A percentile compares a stretch with the other conserved stretches of the same genome.
These are phyloP conservation scores for Cantharis rufa DNA, from an alignment of 2,888 invertebrate genomes.

Conservation along the genomic window DNA sequence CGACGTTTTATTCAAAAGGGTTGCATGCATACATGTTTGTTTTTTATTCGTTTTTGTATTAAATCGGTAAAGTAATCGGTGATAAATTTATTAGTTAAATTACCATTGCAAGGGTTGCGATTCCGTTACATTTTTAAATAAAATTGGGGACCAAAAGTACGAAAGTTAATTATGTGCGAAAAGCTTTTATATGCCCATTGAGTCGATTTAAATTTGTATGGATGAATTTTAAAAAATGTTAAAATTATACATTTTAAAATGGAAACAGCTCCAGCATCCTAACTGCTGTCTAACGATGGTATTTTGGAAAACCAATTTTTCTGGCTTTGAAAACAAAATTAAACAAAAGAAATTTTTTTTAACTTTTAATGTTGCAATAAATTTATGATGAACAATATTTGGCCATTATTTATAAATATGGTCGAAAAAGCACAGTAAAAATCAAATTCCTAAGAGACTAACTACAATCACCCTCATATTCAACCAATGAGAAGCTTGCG, in stretches of 20 bases:
- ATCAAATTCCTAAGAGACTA: background rate
- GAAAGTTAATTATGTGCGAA: background rate
- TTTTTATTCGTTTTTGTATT: conserved; percentile 3
- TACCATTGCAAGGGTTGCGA: background rate
- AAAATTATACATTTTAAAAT: too few species aligned
- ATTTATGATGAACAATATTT: background rate
- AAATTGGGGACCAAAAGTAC: background rate
- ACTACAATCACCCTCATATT: background rate
- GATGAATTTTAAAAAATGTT: background rate
- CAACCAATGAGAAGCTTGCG: conserved; percentile 18
- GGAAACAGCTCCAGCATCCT: too few species aligned
- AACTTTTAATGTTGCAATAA: background rate
- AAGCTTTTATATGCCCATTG: background rate
- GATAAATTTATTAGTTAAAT: background rate
- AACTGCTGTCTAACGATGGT: background rate
- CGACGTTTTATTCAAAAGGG: conserved; percentile 26
- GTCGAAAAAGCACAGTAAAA: background rate
- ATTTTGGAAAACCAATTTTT: background rate
- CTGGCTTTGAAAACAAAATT: background rate
- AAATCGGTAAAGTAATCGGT: background rate
- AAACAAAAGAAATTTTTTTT: background rate
- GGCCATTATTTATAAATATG: background rate
- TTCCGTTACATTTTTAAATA: background rate
- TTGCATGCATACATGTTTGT: conserved; percentile 4
- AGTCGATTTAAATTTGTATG: background rate